phyloP scores from a whole-genome alignment of 2,113 vertebrate genomes.

The Ursus arctos region DNA sequence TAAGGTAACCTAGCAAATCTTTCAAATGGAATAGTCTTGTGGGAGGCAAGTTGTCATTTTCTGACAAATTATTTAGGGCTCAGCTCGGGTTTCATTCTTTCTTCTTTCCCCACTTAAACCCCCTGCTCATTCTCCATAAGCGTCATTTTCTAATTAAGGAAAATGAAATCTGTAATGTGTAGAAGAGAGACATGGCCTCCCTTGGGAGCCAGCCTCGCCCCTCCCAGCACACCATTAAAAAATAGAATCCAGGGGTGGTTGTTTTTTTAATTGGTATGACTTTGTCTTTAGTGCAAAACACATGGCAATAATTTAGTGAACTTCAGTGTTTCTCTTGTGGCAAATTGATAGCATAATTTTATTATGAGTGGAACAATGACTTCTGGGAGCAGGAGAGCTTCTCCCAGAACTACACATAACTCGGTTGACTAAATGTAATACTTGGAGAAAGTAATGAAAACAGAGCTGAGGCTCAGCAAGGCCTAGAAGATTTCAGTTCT shows the following conservation, averaged over 20 bases:
- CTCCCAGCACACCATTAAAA: conserved; percentile 83
- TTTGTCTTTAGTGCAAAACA: conserved; percentile 85
- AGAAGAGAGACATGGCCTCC: conserved; percentile 80
- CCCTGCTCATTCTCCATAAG: conserved; percentile 73
- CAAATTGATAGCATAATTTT: conserved; percentile 91
- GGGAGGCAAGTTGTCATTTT: conserved; percentile 87
- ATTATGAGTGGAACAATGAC: conserved; percentile 89
- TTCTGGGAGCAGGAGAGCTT: conserved; percentile 87
- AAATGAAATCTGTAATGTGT: conserved; percentile 82
- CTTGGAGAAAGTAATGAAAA: conserved; percentile 89
- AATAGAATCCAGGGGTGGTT: conserved; percentile 78
- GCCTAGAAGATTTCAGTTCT: conserved; percentile 85
- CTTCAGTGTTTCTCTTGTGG: conserved; percentile 88
- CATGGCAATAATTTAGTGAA: conserved; percentile 89
- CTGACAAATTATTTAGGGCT: conserved; percentile 88
- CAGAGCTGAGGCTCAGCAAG: conserved; percentile 79
- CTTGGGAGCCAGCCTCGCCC: conserved; percentile 73
- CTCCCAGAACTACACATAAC: conserved; percentile 87
- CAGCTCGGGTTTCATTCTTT: conserved; percentile 79
- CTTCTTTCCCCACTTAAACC: conserved; percentile 66
- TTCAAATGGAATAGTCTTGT: conserved; percentile 87
- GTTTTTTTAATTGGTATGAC: conserved; percentile 86
- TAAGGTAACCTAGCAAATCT: conserved; percentile 85
- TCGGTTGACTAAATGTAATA: conserved; percentile 90
- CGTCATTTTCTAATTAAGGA: conserved; percentile 87